Base-by-base conservation (phyloP, 2,888 invertebrate genomes). In the Mactromeris polynyma region DNA sequence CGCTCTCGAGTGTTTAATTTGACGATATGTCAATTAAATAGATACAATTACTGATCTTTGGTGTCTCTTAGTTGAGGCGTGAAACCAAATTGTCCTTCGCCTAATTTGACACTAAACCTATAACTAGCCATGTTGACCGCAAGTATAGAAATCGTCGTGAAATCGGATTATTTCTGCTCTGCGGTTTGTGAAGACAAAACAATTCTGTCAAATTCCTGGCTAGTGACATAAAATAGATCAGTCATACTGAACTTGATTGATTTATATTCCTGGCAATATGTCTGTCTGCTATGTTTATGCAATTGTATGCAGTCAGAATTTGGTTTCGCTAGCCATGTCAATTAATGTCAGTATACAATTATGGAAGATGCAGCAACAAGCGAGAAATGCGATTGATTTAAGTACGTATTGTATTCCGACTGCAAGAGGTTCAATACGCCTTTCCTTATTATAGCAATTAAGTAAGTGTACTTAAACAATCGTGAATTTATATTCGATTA, bases 11-110 rank as follows among this genome's bases (percentile, higher is more conserved):
- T 9, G 58, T 26, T 64, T 0, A 64, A 26, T 64, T 21, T 26
- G 2, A 26, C n/a, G 58, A 64, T 9, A 26, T 36, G 83, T 46
- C 73, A 83, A 83, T 83, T 83, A 69, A 73, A 83, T 83, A 73
- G 82, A 73, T 73, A 38, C 64, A n/a, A 19, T 40, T 40, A 40
- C n/a, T 19, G 64, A 69, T 42, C 38, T 69, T 33, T 17, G 83
- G 69, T 73, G 83, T 73, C 31, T 69, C 46, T 42, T 1, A 26
- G 36, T 40, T 82, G 73, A 31, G 64, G 73, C 21, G 73, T 42
- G 36, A 73, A 69, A 73, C 40, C 73, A 42, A 73, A 73, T 46
- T 42, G 36, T 83, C 40, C 40, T 33, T 31, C 26, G 40, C 31
- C 26, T 73, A 42, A 82, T 83, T 83, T 73, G 83, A 73, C 31